These are phyloP conservation scores for Cuniculus paca DNA, from an alignment of 2,797 vertebrate species.

Conservation along the genomic window DNA sequence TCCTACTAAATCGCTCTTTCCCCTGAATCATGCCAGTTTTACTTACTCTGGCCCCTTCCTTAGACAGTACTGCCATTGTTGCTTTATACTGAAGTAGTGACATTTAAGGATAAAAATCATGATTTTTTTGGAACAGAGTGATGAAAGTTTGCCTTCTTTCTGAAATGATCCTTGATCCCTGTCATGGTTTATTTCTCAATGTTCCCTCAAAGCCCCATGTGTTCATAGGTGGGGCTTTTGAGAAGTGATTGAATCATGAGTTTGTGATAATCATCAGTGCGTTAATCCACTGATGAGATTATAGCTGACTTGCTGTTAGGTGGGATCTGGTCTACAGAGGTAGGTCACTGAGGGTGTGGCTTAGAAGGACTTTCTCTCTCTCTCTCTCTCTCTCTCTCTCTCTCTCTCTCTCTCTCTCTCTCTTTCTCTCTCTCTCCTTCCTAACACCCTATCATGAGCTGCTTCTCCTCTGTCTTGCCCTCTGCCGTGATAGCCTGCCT, in stretches of 20 bases:
- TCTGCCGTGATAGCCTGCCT: not conserved
- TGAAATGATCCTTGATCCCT: not conserved
- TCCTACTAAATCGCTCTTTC: not conserved
- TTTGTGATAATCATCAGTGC: not conserved
- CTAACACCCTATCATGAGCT: not conserved
- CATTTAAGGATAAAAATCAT: not conserved
- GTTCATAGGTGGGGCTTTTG: not conserved
- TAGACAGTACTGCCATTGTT: not conserved
- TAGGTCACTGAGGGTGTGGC: not conserved
- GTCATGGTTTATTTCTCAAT: not conserved
- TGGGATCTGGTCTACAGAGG: not conserved
- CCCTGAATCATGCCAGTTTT: not conserved
- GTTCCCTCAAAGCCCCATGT: not conserved
- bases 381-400: not conserved
- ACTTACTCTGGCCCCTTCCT: no score
- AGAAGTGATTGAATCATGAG: not conserved
- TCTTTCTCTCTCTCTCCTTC: not conserved
- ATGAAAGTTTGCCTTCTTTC: constrained; percentile 25
- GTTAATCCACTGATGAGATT: not conserved
- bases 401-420: not conserved
- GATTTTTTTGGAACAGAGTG: not conserved
- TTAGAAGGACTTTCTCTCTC: not conserved
- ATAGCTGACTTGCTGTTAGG: not conserved
- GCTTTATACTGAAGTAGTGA: not conserved
- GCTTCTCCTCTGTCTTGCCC: not conserved